These are phyloP conservation scores for Hydrozoanthus gracilis DNA, from an alignment of 92 coral and sea anemone genomes.

Conservation along the genomic window DNA sequence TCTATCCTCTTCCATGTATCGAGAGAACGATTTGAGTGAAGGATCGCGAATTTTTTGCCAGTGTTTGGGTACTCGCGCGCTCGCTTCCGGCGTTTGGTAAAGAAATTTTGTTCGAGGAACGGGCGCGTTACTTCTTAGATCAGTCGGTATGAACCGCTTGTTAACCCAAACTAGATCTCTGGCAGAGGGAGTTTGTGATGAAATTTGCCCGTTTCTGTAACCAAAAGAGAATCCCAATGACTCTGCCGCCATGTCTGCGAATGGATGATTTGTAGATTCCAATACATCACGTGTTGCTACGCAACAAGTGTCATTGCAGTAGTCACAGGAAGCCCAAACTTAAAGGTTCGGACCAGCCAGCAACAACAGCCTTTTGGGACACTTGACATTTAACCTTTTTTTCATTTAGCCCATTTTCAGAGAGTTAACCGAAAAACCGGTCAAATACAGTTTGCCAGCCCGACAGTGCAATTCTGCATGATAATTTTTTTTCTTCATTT, in stretches of 20 bases:
- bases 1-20: constrained; percentile 83
- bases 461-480: too few species aligned
- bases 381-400: background rate
- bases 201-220: constrained; percentile 61
- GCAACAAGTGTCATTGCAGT: constrained; percentile 27
- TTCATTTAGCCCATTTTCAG: too few species aligned
- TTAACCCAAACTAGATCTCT: constrained; percentile 96
- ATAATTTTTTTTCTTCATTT: too few species aligned
- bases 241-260: constrained; percentile 85
- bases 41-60: constrained; percentile 89
- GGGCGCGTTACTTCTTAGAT: constrained; percentile 92
- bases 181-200: constrained; percentile 54
- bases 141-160: constrained; percentile 86
- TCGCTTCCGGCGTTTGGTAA: constrained; percentile 47
- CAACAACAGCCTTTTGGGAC: too few species aligned
- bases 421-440: too few species aligned
- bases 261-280: background rate
- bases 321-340: constrained; percentile 7
- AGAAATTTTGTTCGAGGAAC: constrained; percentile 94
- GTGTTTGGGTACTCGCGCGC: constrained; percentile 61
- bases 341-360: too few species aligned
- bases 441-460: too few species aligned
- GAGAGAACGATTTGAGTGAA: constrained; percentile 82
- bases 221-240: constrained; percentile 85
- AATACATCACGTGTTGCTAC: constrained; percentile 55